Evolutionary conservation across 1,140 invertebrate species (phyloP), one percentile per base, ranked within the genome.

Genomic region (Ladona fulva): DNA sequence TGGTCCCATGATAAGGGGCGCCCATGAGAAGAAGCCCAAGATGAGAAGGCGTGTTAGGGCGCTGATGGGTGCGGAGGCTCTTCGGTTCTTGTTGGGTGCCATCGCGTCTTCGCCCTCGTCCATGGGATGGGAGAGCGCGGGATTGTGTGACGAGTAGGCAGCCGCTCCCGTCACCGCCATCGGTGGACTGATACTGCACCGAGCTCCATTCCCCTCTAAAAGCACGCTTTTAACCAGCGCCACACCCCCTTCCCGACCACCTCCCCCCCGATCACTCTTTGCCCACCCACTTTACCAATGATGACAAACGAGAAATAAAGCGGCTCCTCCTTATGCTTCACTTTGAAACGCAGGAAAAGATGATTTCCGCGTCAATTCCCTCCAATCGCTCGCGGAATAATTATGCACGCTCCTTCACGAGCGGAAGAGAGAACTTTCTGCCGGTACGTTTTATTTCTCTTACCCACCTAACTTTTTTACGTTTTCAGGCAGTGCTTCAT

Each of bases 101-200:
- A 66, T 66, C 52, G 52, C 52, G 52, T 66, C 52, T 66, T 66
- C 52, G 14, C n/a, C 52, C 44, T 11, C 10, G 19, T 11, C 10
- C 52, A 12, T 66, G 14, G 52, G 52, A 16, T 19, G 14, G 52
- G 3, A 16, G 3, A 22, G 16, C 16, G 12, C 14, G 3, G 52
- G 52, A 12, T 3, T 22, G 52, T 19, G 52, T 16, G 16, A 66
- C 16, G 52, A 66, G 52, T 5, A 66, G n/a, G 3, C 52, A 16
- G 52, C 52, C n/a, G 52, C 52, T 66, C 52, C 52, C 52, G 52
- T 66, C 52, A 66, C 52, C 52, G 52, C 52, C 52, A 66, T 66
- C 52, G 52, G 52, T 66, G 52, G 52, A 66, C 52, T 66, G 52
- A 66, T 22, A 66, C 52, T 66, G 52, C 52, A 66, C 52, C 52